Evolutionary conservation across 2,797 vertebrate species (phyloP).

Genomic region (Bryconaethiops microstoma): DNA sequence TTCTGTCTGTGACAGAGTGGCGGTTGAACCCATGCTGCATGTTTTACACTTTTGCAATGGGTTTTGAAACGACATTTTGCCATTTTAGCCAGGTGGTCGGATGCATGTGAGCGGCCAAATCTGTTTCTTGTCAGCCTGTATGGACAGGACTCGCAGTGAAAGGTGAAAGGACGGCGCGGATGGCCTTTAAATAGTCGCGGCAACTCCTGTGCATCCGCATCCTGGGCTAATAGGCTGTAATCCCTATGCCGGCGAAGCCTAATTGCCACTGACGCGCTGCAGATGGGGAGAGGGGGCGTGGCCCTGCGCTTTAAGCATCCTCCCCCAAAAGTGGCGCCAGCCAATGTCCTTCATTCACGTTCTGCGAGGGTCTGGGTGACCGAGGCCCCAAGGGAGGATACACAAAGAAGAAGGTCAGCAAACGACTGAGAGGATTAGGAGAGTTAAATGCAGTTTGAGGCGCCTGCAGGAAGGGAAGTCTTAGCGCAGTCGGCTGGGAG

Average conservation of each 20-base stretch:
- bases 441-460: neutral
- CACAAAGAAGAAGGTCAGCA: neutral
- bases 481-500: neutral
- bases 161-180: slow-evolving; percentile 17
- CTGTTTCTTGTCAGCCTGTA: neutral
- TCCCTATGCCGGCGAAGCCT: slow-evolving; percentile 63
- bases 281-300: slow-evolving; percentile 70
- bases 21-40: neutral
- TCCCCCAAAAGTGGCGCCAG: slow-evolving; percentile 38
- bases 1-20: neutral
- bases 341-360: neutral
- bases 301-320: slow-evolving; percentile 60
- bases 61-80: neutral
- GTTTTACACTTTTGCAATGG: neutral
- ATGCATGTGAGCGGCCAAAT: neutral
- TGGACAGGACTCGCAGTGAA: neutral
- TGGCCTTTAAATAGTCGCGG: slow-evolving; percentile 60
- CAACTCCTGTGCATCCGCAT: slow-evolving; percentile 63
- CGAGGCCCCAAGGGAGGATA: neutral
- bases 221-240: slow-evolving; percentile 75
- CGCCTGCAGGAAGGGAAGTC: neutral
- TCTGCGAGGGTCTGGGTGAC: neutral
- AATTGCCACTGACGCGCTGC: slow-evolving; percentile 72
- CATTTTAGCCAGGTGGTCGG: neutral
- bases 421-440: neutral